A percentile compares a stretch with the other conserved stretches of the same genome.
These are phyloP conservation scores for Tonatia bakeri DNA, from an alignment of 2,113 vertebrate genomes.

Conservation along the genomic window DNA sequence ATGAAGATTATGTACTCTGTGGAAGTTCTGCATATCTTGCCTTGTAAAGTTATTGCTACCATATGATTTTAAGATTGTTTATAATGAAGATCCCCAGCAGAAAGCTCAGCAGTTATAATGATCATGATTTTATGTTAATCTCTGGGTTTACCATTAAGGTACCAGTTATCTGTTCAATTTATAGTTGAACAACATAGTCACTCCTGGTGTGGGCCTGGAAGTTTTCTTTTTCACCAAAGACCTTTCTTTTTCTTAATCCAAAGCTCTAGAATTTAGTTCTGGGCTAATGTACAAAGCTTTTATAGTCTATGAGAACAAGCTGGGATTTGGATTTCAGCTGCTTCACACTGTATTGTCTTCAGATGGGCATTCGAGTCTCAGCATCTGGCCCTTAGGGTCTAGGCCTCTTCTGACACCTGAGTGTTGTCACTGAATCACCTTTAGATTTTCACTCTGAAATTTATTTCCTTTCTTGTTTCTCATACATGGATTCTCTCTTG, in stretches of 20 bases:
- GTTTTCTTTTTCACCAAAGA: background rate
- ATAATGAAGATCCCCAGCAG: background rate
- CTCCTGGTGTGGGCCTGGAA: background rate
- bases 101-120: background rate
- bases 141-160: background rate
- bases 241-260: constrained; percentile 2
- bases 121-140: background rate
- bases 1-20: background rate
- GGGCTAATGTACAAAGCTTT: background rate
- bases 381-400: background rate
- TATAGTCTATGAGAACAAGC: background rate
- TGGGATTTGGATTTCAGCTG: background rate
- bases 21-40: background rate
- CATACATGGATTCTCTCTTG: background rate
- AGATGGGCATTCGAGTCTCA: background rate
- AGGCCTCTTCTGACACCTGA: background rate
- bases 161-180: background rate
- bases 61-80: background rate
- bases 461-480: background rate
- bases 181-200: background rate
- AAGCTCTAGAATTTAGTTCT: background rate
- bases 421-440: background rate
- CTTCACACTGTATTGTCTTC: background rate
- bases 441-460: background rate
- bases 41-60: background rate